Percentiles rank a stretch among this genome's conserved stretches.
Evolutionary conservation across 92 coral and sea anemone species (phyloP).

Genomic region (Pocillopora meandrina): DNA sequence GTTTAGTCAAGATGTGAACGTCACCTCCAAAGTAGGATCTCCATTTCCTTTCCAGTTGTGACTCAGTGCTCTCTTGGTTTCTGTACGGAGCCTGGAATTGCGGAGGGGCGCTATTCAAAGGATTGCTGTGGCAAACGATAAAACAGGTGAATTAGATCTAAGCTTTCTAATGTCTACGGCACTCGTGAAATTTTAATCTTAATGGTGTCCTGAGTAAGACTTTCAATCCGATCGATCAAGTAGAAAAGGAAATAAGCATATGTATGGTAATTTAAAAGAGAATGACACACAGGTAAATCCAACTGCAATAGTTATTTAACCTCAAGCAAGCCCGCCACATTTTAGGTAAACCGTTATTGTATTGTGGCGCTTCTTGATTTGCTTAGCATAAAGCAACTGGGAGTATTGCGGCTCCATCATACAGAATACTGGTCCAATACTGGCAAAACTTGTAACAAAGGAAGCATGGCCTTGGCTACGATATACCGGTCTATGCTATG

Average conservation of each 20-base stretch:
- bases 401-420: no score
- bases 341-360: no score
- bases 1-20: neutral
- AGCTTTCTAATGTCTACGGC: neutral
- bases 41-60: slow-evolving; percentile 89
- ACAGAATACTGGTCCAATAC: no score
- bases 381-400: no score
- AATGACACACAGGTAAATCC: no score
- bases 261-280: no score
- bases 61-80: slow-evolving; percentile 74
- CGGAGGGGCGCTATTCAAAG: slow-evolving; percentile 31
- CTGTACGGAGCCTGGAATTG: slow-evolving; percentile 47
- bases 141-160: neutral
- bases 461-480: neutral
- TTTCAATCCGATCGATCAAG: neutral
- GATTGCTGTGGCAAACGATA: slow-evolving; percentile 18
- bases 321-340: no score
- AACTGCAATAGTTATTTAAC: no score
- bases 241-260: no score
- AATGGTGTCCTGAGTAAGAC: neutral
- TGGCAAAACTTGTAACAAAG: neutral
- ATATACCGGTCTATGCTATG: neutral
- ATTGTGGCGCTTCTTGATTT: no score
- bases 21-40: slow-evolving; percentile 94
- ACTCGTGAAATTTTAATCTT: neutral